Evolutionary conservation across 2,113 vertebrate species (phyloP).

Genomic region (Petrocephalus zakoni): DNA sequence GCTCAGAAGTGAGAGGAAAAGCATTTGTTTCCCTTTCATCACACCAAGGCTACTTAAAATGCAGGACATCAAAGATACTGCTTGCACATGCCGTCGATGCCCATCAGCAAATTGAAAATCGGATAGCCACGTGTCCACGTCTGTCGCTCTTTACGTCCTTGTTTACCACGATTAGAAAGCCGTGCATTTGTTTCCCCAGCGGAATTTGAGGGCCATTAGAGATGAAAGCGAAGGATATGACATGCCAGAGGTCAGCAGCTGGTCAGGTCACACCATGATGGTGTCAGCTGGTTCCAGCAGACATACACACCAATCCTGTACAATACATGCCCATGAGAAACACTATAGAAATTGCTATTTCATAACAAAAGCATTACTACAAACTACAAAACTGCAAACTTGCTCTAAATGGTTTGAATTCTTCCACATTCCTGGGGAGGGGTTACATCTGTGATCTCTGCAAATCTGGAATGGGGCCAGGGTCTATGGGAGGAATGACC

Average conservation of each 20-base stretch:
- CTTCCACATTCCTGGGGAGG: not conserved
- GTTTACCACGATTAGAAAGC: not conserved
- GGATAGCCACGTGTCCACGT: not conserved
- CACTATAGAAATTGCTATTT: not conserved
- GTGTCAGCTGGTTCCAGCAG: not conserved
- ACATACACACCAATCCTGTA: not conserved
- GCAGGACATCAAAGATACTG: not conserved
- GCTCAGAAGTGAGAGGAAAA: not conserved
- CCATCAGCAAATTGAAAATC: not conserved
- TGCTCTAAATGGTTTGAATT: not conserved
- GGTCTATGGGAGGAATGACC: not conserved
- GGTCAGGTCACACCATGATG: not conserved
- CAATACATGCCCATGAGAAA: not conserved
- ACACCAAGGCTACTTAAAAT: not conserved
- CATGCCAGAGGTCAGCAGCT: not conserved
- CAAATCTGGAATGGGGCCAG: not conserved
- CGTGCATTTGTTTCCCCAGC: not conserved
- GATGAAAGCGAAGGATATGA: not conserved
- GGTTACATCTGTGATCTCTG: not conserved
- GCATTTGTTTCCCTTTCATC: not conserved
- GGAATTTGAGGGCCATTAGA: not conserved
- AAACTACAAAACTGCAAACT: not conserved
- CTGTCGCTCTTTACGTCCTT: not conserved
- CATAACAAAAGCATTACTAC: not conserved
- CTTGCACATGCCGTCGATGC: not conserved